phyloP scores from a whole-genome alignment of 2,888 invertebrate species.

The Diarsia mendica region DNA sequence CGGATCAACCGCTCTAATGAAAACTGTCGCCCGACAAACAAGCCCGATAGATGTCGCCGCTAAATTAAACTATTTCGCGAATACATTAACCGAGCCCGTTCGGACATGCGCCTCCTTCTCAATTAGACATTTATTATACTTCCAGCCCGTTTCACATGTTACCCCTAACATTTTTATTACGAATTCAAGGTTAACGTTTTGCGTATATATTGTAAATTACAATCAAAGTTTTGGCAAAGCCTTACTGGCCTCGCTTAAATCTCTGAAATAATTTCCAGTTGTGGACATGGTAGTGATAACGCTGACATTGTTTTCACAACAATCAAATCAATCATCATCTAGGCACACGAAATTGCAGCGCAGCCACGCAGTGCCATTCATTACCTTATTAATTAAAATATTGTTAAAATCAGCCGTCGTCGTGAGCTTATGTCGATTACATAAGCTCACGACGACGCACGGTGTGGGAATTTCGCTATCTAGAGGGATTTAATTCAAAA shows the following conservation, averaged over 20 bases:
- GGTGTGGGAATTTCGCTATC: no score
- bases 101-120: slow-evolving; percentile 41
- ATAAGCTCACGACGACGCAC: no score
- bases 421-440: neutral
- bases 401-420: neutral
- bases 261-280: no score
- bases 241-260: neutral
- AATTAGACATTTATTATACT: slow-evolving; percentile 58
- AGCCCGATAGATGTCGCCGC: slow-evolving; percentile 75
- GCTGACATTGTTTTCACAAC: neutral
- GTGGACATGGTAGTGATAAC: neutral
- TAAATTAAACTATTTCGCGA: slow-evolving; percentile 81
- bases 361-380: neutral
- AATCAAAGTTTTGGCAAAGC: neutral
- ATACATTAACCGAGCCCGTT: slow-evolving; percentile 70
- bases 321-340: no score
- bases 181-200: neutral
- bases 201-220: neutral
- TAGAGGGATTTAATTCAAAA: no score
- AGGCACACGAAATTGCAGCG: neutral
- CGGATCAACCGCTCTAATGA: slow-evolving; percentile 71
- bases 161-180: slow-evolving; percentile 13
- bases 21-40: slow-evolving; percentile 72
- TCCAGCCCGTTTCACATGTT: slow-evolving; percentile 28
- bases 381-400: neutral